Evolutionary conservation across 2,797 vertebrate genomes (phyloP), one percentile per base, ranked within the genome.

Genomic region (Lates japonicus): DNA sequence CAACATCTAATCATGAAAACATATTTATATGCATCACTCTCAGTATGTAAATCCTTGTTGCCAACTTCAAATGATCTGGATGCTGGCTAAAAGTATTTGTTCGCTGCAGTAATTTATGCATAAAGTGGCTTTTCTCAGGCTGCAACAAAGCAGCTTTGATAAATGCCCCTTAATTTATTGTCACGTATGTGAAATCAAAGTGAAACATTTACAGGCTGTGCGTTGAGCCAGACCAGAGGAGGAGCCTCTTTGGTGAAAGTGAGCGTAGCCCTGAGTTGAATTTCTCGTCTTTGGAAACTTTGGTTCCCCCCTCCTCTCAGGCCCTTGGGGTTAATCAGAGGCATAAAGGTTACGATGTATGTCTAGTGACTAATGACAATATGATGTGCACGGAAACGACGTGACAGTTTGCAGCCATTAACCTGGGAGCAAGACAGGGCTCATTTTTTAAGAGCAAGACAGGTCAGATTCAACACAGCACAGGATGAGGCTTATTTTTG

Each of bases 181-280:
- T 97, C 96, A 96, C 96, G 95, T 96, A 97, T 96, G 94, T 96
- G 95, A 96, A 98, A 97, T 98, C 96, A 97, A 97, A 97, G 97
- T 96, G 95, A 96, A 97, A 97, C 95, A 95, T 98, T 98, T 97
- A 97, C 93, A 95, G 95, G 94, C 96, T 97, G 97, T 91, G 91
- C 76, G 84, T 94, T 97, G 97, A 98, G 95, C 93, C 90, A 96
- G 96, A 94, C 94, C 97, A 99, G 97, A 95, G 95, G 92, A 81
- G 79, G 84, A 83, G 86, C 73, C 79, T 82, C 70, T 76, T 39
- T 1, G 79, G 84, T 68, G 86, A 90, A 92, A 91, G 86, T 84
- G 57, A 88, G 82, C 54, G 49, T 29, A 81, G 51, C 29, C 55
- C 66, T 41, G 20, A 77, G 78, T 87, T 82, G 68, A 52, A 75